Percentiles rank a stretch among this genome's conserved stretches.
Evolutionary conservation across 2,113 vertebrate species (phyloP).

Genomic region (Oncorhynchus keta): DNA sequence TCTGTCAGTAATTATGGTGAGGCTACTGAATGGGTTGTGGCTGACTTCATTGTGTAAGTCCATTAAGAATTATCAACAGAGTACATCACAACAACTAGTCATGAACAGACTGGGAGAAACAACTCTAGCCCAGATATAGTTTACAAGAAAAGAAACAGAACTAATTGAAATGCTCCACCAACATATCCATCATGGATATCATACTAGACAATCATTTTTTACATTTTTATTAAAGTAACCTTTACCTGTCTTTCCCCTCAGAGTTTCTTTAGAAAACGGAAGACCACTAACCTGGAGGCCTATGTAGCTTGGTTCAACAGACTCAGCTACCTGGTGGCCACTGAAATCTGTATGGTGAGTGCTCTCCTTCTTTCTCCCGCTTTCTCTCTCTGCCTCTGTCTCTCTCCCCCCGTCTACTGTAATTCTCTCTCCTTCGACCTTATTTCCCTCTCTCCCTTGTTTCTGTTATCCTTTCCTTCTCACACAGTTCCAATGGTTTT

Average conservation of each 20-base stretch:
- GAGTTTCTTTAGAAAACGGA: conserved; percentile 88
- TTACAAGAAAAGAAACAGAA: not conserved
- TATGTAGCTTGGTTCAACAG: conserved; percentile 95
- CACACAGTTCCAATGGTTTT: conserved; percentile 23
- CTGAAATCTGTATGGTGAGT: conserved; percentile 91
- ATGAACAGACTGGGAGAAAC: not conserved
- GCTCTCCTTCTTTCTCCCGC: conserved; percentile 4
- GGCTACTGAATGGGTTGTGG: not conserved
- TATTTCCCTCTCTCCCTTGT: not conserved
- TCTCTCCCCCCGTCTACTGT: conserved; percentile 28
- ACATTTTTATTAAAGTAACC: not conserved
- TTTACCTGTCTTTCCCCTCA: conserved; percentile 41
- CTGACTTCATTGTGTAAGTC: conserved; percentile 8
- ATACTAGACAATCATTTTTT: not conserved
- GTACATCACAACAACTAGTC: too few relatives aligned
- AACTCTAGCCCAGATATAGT: not conserved
- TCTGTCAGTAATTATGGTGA: not conserved
- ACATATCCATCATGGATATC: not conserved
- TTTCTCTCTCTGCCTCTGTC: too few relatives aligned
- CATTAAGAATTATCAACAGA: not conserved
- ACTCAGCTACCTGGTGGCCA: conserved; percentile 89
- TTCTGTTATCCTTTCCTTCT: not conserved
- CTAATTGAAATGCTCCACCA: not conserved
- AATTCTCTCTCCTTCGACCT: not conserved
- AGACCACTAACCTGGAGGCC: conserved; percentile 88